These are phyloP conservation scores for Watsonalla binaria DNA, from an alignment of 2,888 invertebrate genomes.

Conservation along the genomic window DNA sequence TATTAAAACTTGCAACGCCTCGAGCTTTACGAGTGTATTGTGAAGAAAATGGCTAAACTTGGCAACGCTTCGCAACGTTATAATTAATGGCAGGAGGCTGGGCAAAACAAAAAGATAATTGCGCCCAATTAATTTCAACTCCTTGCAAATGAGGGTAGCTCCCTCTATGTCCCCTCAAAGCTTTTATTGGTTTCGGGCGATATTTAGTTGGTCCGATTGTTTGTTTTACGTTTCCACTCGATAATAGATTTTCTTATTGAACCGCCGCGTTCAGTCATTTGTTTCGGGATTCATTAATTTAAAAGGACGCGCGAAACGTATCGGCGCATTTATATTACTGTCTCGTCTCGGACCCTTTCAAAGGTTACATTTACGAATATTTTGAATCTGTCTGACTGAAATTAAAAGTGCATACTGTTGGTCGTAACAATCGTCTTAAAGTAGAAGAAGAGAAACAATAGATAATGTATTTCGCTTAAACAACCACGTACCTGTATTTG, in stretches of 20 bases:
- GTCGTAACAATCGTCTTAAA: too few relatives aligned
- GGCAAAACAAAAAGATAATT: slow-evolving; percentile 72
- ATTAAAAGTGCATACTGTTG: too few relatives aligned
- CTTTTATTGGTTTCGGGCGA: slow-evolving; percentile 54
- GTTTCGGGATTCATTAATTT: slow-evolving; percentile 20
- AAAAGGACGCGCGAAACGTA: slow-evolving; percentile 17
- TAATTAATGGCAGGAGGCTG: slow-evolving; percentile 59
- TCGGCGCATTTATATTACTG: not conserved
- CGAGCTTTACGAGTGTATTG: slow-evolving; percentile 41
- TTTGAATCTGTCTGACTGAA: not conserved
- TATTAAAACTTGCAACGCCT: slow-evolving; percentile 35
- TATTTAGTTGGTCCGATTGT: slow-evolving; percentile 50
- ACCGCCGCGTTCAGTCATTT: slow-evolving; percentile 14
- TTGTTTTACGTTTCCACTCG: slow-evolving; percentile 45
- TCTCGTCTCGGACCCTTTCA: not conserved
- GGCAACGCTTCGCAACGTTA: slow-evolving; percentile 42
- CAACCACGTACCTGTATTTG: too few relatives aligned
- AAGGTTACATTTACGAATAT: not conserved
- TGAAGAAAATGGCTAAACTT: slow-evolving; percentile 41
- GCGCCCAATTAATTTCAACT: slow-evolving; percentile 69
- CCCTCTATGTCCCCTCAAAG: slow-evolving; percentile 37
- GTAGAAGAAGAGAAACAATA: too few relatives aligned
- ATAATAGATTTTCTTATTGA: slow-evolving; percentile 41
- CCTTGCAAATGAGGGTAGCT: slow-evolving; percentile 60
- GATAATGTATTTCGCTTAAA: too few relatives aligned